phyloP scores from a whole-genome alignment of 1,140 invertebrate species.

The Orussus abietinus region DNA sequence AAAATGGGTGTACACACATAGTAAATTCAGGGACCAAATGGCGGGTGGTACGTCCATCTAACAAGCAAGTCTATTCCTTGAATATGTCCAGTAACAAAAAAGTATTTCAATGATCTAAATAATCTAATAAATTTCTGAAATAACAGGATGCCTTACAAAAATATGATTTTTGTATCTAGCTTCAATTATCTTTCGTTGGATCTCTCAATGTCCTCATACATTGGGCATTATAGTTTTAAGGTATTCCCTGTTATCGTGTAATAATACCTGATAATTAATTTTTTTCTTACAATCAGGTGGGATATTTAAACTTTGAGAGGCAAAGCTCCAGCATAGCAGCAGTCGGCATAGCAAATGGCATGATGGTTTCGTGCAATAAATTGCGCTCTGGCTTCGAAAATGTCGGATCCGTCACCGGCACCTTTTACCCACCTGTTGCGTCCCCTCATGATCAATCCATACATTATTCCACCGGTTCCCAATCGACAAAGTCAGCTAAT shows the following conservation, averaged over 20 bases:
- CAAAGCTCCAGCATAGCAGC: slow-evolving; percentile 63
- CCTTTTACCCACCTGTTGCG: slow-evolving; percentile 79
- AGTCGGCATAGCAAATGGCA: slow-evolving; percentile 76
- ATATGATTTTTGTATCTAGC: too few relatives aligned
- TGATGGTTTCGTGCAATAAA: slow-evolving; percentile 83
- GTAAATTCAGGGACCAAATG: too few relatives aligned
- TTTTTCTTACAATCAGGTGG: slow-evolving; percentile 29
- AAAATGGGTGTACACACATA: too few relatives aligned
- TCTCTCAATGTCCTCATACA: too few relatives aligned
- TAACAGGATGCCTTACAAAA: too few relatives aligned
- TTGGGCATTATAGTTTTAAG: too few relatives aligned
- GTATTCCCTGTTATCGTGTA: too few relatives aligned
- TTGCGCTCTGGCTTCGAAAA: slow-evolving; percentile 66
- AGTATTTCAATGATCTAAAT: too few relatives aligned
- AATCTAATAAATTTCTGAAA: too few relatives aligned
- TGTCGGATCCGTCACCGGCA: slow-evolving; percentile 74
- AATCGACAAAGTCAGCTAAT: slow-evolving; percentile 37
- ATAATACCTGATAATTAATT: background rate
- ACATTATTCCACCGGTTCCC: slow-evolving; percentile 37
- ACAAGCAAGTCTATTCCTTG: too few relatives aligned
- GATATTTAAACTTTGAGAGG: slow-evolving; percentile 50
- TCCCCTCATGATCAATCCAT: slow-evolving; percentile 68
- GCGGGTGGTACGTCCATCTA: too few relatives aligned
- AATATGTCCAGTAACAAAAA: too few relatives aligned
- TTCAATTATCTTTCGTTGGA: slow-evolving; percentile 2